Conservation (phyloP, 2,797 vertebrate genomes). For the Sebastiscus albofasciatus region DNA sequence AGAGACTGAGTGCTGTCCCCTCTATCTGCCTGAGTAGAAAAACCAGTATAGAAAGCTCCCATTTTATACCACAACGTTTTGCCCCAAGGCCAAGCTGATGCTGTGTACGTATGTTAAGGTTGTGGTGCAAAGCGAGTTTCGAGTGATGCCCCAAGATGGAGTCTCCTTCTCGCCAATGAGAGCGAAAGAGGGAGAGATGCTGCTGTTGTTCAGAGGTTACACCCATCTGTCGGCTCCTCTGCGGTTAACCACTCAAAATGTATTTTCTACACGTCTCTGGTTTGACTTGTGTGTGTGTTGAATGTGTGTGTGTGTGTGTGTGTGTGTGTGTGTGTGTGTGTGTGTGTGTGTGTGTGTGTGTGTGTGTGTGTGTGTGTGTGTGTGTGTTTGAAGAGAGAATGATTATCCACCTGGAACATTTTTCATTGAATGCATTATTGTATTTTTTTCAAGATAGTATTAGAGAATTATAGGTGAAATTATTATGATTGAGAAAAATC, state of each 20-base stretch:
- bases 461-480: slow-evolving; percentile 70
- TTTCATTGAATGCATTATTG: slow-evolving; percentile 64
- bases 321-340: too few relatives aligned
- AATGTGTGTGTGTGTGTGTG: slow-evolving; percentile 9
- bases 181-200: slow-evolving; percentile 56
- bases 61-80: slow-evolving; percentile 5
- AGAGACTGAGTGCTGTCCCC: neutral
- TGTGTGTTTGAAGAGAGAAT: neutral
- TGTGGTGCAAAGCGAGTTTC: slow-evolving; percentile 21
- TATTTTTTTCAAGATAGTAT: slow-evolving; percentile 72
- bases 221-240: slow-evolving; percentile 63
- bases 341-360: too few relatives aligned
- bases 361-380: too few relatives aligned
- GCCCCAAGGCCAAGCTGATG: slow-evolving; percentile 38
- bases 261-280: slow-evolving; percentile 56
- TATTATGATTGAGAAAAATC: slow-evolving; percentile 60
- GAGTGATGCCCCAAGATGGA: slow-evolving; percentile 22
- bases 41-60: neutral
- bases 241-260: slow-evolving; percentile 75
- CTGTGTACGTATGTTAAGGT: neutral
- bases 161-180: slow-evolving; percentile 20
- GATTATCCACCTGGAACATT: slow-evolving; percentile 43
- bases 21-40: slow-evolving; percentile 9
- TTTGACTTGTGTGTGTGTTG: slow-evolving; percentile 12
- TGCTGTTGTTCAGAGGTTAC: slow-evolving; percentile 72